Conservation (phyloP, 2,797 vertebrate species). For the Pygocentrus nattereri region DNA sequence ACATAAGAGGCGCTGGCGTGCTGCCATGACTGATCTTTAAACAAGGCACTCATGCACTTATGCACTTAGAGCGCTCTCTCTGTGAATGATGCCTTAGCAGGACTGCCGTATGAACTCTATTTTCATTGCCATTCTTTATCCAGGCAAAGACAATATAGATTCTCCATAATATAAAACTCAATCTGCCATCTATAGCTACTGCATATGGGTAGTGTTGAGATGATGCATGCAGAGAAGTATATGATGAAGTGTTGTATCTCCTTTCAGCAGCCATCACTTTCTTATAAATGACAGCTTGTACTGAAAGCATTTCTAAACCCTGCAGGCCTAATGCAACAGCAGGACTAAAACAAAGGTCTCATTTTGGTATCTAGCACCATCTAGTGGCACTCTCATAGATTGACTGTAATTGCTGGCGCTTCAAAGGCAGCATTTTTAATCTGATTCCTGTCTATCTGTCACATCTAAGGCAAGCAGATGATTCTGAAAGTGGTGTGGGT, state of each 20-base stretch:
- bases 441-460: no score
- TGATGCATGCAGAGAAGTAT: background rate
- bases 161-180: constrained; percentile 37
- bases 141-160: background rate
- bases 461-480: no score
- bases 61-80: constrained; percentile 8
- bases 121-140: constrained; percentile 2
- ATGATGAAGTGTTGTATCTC: no score
- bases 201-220: background rate
- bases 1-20: background rate
- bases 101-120: constrained; percentile 8
- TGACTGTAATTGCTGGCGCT: background rate
- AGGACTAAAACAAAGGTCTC: background rate
- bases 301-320: background rate
- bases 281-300: no score
- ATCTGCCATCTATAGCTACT: background rate
- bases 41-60: constrained; percentile 15
- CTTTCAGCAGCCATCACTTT: no score
- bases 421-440: background rate
- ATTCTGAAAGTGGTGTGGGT: no score
- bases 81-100: constrained; percentile 30
- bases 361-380: constrained; percentile 46
- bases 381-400: constrained; percentile 42
- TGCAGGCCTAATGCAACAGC: background rate
- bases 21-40: constrained; percentile 31